Conservation (phyloP, 2,888 invertebrate species). For the Yponomeuta cagnagella region DNA sequence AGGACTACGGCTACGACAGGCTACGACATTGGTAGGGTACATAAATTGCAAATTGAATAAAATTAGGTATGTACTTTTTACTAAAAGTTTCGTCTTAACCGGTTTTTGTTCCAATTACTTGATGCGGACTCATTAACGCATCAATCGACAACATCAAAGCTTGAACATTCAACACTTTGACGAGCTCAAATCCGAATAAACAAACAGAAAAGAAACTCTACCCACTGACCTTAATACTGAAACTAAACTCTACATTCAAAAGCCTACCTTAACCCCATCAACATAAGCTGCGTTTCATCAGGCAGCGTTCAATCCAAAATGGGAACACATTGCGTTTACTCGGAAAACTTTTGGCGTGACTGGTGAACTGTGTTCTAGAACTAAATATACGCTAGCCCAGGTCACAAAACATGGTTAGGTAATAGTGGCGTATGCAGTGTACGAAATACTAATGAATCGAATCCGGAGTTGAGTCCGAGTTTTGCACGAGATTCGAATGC, state of each 20-base stretch:
- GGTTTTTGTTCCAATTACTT: not conserved
- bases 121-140: not conserved
- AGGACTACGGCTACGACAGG: no score
- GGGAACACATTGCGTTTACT: not conserved
- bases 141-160: not conserved
- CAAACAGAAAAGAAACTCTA: constrained; percentile 13
- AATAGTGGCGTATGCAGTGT: not conserved
- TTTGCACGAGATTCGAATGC: not conserved
- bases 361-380: not conserved
- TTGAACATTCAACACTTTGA: constrained; percentile 1
- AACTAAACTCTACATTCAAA: not conserved
- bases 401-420: not conserved
- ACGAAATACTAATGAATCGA: constrained; percentile 11
- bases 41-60: no score
- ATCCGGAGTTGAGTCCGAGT: constrained; percentile 7
- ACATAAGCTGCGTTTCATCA: not conserved
- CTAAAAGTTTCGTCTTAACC: no score
- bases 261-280: not conserved
- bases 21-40: no score
- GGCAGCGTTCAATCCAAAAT: not conserved
- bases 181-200: constrained; percentile 4
- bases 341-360: not conserved
- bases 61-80: no score
- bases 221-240: constrained; percentile 12
- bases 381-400: not conserved